A percentile compares a stretch with the other conserved stretches of the same genome.
These are phyloP conservation scores for Rhinella marina DNA, from an alignment of 2,797 vertebrate species.

Conservation along the genomic window DNA sequence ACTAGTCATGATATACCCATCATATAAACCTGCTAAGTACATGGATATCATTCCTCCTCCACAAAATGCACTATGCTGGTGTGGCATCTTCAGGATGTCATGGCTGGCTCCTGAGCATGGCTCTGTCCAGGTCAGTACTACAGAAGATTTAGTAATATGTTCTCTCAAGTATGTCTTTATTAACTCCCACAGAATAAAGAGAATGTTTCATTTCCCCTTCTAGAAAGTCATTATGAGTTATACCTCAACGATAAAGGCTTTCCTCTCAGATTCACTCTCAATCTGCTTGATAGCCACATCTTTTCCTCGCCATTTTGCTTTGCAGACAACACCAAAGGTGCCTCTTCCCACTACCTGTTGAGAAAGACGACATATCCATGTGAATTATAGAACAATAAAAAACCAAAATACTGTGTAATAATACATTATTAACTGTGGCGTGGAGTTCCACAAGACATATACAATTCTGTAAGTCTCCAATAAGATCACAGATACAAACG, in stretches of 20 bases:
- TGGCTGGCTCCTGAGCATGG: neutral
- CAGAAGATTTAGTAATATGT: no score
- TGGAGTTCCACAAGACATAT: no score
- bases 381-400: neutral
- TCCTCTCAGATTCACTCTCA: slow-evolving; percentile 98
- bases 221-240: slow-evolving; percentile 38
- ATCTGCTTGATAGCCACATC: slow-evolving; percentile 99
- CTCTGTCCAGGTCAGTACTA: no score
- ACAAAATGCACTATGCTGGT: neutral
- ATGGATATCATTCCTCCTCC: neutral
- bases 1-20: neutral
- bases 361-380: slow-evolving; percentile 41
- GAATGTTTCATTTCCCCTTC: neutral
- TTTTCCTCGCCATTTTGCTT: slow-evolving; percentile 98
- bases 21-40: neutral
- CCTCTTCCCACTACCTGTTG: slow-evolving; percentile 95
- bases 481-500: no score
- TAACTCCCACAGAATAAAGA: neutral
- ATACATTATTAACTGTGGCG: neutral
- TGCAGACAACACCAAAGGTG: slow-evolving; percentile 97
- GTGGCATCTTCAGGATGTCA: neutral
- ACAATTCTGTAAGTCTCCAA: no score
- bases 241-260: slow-evolving; percentile 98
- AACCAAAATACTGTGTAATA: no score
- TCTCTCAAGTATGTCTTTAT: neutral